Base-by-base conservation (phyloP, 1,140 invertebrate species). In the Harlomillsia oculata region DNA sequence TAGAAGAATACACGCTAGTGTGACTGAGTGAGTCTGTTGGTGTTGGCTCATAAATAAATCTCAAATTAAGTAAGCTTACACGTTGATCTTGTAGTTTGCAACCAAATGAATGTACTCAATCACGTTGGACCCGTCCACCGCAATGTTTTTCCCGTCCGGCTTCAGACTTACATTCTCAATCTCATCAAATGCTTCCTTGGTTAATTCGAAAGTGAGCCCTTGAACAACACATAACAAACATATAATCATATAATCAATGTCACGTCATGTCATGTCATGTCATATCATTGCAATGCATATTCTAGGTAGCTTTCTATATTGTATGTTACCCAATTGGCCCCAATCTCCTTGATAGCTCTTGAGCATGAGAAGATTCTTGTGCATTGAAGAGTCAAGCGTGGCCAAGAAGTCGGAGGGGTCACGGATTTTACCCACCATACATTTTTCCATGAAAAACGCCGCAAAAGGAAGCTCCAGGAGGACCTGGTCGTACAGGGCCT, bases 51-150 rank as follows among this genome's bases (percentile, higher is more conserved):
- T n/a, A n/a, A n/a, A 18, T 16, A 9, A 53, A 30, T 20, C 23
- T 8, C 25, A 54, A 26, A 29, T 59, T 46, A 45, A 50, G 14
- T 49, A 25, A 32, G 11, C 23, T 76, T 95, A 91, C 67, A 82
- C 84, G 71, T 97, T 97, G 20, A 97, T 74, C 73, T 95, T 95
- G 66, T 91, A 96, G 75, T 97, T 90, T 1, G 94, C 92, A 72
- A 98, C 85, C 51, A 95, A 72, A 71, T 97, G 91, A 66, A 98
- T 91, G 69, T 98, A 99, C 71, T 97, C 92, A 69, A 97, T 92
- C 53, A 88, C 79, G 74, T 98, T 97, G 49, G 83, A 79, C 63
- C 83, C 83, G 2, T 87, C 96, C 0, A 98, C 94, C 5, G 83
- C 78, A 67, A 95, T 95, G 67, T 89, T 85, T 16, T 81, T 75